Conservation (phyloP, 2,113 vertebrate genomes). For the Ammodytes dubius region DNA sequence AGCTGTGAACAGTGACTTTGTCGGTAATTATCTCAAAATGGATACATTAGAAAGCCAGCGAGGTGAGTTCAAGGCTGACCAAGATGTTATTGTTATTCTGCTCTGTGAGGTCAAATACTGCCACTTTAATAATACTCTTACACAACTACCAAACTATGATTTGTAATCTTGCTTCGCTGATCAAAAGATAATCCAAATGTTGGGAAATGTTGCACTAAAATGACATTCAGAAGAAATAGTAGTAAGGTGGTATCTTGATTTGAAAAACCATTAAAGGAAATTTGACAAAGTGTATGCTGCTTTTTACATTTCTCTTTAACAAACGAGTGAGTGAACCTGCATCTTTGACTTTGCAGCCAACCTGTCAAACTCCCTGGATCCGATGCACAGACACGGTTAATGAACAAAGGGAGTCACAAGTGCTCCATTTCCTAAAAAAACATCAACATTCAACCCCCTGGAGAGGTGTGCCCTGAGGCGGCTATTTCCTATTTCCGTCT, state of each 20-base stretch:
- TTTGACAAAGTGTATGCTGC: background rate
- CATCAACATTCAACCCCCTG: conserved; percentile 60
- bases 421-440: conserved; percentile 72
- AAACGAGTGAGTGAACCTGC: background rate
- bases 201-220: background rate
- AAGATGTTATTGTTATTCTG: background rate
- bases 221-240: background rate
- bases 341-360: conserved; percentile 20
- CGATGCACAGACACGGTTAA: conserved; percentile 43
- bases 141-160: background rate
- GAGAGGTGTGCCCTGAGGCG: conserved; percentile 63
- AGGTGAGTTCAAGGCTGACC: background rate
- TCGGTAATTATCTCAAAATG: conserved; percentile 36
- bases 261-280: background rate
- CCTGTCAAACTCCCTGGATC: conserved; percentile 25
- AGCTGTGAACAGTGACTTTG: conserved; percentile 52
- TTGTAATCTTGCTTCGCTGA: background rate
- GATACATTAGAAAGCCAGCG: conserved; percentile 14
- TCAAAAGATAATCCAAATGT: background rate
- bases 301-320: background rate
- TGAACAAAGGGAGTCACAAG: conserved; percentile 65
- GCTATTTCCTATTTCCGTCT: conserved; percentile 69
- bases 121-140: conserved; percentile 6
- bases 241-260: background rate
- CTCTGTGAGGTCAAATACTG: background rate